Evolutionary conservation across 2,888 invertebrate genomes (phyloP).

Genomic region (Andrena hattorfiana): DNA sequence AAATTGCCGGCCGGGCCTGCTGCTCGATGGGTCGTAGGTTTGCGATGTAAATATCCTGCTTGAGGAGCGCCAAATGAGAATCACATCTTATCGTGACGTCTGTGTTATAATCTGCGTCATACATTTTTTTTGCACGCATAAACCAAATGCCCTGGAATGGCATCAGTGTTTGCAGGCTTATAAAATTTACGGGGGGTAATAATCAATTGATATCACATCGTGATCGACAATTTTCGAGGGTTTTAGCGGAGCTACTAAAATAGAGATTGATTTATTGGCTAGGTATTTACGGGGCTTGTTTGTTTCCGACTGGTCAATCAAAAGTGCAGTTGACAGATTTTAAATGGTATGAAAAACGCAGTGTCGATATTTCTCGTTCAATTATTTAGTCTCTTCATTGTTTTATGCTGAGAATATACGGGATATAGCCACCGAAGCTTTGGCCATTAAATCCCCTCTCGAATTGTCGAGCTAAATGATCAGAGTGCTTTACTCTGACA

Average conservation of each 20-base stretch:
- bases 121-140: too few relatives aligned
- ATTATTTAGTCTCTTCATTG: slow-evolving; percentile 39
- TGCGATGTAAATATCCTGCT: too few relatives aligned
- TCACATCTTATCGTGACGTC: background rate
- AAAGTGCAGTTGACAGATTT: slow-evolving; percentile 41
- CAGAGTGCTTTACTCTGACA: slow-evolving; percentile 4
- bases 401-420: background rate
- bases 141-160: background rate
- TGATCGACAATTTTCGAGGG: slow-evolving; percentile 12
- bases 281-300: slow-evolving; percentile 27
- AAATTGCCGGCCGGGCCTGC: background rate
- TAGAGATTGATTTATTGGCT: background rate
- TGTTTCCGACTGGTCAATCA: slow-evolving; percentile 36
- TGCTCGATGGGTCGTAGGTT: slow-evolving; percentile 14
- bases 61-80: background rate
- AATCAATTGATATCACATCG: slow-evolving; percentile 13
- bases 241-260: background rate
- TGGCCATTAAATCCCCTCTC: slow-evolving; percentile 1
- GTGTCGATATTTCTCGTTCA: slow-evolving; percentile 7
- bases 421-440: slow-evolving; percentile 14
- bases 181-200: background rate
- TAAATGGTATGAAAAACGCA: slow-evolving; percentile 29
- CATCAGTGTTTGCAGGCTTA: slow-evolving; percentile 1
- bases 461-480: slow-evolving; percentile 14
- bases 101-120: background rate